Conservation (phyloP, 2,888 invertebrate species). For the Rhorus exstirpatorius region DNA sequence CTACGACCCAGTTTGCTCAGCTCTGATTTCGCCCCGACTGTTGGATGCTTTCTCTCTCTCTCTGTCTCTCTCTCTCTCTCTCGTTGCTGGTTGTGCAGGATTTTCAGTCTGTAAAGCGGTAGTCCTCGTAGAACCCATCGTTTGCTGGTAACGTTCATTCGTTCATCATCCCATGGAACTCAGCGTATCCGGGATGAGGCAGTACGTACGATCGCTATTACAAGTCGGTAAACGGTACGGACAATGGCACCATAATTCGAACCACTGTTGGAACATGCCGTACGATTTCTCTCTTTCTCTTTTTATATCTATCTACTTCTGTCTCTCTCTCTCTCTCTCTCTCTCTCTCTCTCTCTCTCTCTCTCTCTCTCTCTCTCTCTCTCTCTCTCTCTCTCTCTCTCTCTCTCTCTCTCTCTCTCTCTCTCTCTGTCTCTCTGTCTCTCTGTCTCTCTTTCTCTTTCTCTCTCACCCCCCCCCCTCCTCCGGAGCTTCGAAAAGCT, state of each 20-base stretch:
- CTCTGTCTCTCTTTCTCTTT: neutral
- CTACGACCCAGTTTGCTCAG: conserved; percentile 68
- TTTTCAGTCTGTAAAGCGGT: conserved; percentile 46
- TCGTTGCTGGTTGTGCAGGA: conserved; percentile 58
- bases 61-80: conserved; percentile 7
- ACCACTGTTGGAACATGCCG: conserved; percentile 62
- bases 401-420: too few species aligned
- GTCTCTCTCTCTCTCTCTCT: neutral
- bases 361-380: neutral
- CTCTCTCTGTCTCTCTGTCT: neutral
- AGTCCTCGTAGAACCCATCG: conserved; percentile 50
- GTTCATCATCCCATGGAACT: conserved; percentile 43
- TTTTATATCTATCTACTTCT: neutral
- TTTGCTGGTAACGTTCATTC: conserved; percentile 63
- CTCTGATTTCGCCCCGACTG: conserved; percentile 37
- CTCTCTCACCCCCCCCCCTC: too few species aligned
- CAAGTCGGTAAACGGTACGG: conserved; percentile 69
- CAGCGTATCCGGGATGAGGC: conserved; percentile 56
- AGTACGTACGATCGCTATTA: conserved; percentile 66
- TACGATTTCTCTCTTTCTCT: conserved; percentile 10
- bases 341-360: neutral
- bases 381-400: neutral
- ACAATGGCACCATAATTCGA: conserved; percentile 73
- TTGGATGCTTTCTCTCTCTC: neutral
- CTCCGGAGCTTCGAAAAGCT: conserved; percentile 34